These are phyloP conservation scores for Bujurquina vittata DNA, from an alignment of 2,113 vertebrate genomes.

Conservation along the genomic window DNA sequence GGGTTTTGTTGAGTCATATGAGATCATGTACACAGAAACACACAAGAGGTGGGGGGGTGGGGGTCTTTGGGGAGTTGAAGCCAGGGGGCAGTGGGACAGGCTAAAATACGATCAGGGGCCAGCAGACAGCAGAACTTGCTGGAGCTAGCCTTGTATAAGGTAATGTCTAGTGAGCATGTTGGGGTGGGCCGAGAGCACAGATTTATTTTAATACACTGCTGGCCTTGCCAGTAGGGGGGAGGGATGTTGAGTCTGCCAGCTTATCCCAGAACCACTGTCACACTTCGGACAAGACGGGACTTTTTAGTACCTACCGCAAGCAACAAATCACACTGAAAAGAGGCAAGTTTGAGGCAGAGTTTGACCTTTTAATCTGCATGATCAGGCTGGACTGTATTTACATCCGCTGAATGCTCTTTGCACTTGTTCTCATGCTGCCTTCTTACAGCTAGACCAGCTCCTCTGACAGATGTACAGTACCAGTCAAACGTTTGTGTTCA, in stretches of 20 bases:
- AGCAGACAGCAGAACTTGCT: constrained; percentile 84
- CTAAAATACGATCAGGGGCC: constrained; percentile 82
- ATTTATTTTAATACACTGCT: constrained; percentile 86
- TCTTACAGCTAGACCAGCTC: neutral
- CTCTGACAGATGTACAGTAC: constrained; percentile 43
- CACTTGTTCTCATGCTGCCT: constrained; percentile 23
- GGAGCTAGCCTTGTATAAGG: constrained; percentile 93
- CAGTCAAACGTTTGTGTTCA: constrained; percentile 17
- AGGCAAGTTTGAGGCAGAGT: constrained; percentile 71
- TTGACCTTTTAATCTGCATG: constrained; percentile 69
- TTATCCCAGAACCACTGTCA: constrained; percentile 60
- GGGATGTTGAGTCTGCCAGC: constrained; percentile 45
- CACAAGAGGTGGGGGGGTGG: constrained; percentile 63
- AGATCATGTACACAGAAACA: constrained; percentile 93
- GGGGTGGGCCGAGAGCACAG: constrained; percentile 82
- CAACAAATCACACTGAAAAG: constrained; percentile 50
- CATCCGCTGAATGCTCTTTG: constrained; percentile 14
- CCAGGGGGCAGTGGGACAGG: constrained; percentile 49
- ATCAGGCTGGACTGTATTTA: constrained; percentile 34
- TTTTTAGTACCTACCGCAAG: constrained; percentile 50
- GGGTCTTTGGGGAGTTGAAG: constrained; percentile 46
- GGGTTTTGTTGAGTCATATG: constrained; percentile 98
- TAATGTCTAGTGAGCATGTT: constrained; percentile 90
- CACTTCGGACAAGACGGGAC: constrained; percentile 61
- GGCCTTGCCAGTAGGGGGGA: constrained; percentile 65